Evolutionary conservation across 2,797 vertebrate species (phyloP).

Genomic region (Novumbra hubbsi): DNA sequence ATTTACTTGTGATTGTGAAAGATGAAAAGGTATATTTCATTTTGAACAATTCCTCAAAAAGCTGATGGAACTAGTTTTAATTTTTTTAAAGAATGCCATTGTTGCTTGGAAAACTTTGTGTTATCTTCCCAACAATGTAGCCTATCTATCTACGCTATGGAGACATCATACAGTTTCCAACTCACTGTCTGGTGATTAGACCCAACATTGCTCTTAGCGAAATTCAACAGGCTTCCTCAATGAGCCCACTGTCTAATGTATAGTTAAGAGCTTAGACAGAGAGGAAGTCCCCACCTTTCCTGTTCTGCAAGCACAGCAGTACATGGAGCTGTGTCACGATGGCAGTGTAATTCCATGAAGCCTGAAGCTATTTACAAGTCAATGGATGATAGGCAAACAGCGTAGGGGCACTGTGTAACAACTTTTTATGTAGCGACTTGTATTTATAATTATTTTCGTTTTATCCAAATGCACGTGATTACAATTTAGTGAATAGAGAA

Average conservation of each 20-base stretch:
- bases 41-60: too few species aligned
- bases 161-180: conserved; percentile 16
- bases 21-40: too few species aligned
- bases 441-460: background rate
- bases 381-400: background rate
- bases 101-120: too few species aligned
- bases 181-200: conserved; percentile 14
- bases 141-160: background rate
- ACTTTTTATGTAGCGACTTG: background rate
- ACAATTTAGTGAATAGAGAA: background rate
- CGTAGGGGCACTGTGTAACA: background rate
- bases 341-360: background rate
- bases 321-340: conserved; percentile 9
- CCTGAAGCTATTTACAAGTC: background rate
- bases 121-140: too few species aligned
- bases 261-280: conserved; percentile 31
- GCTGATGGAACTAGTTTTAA: too few species aligned
- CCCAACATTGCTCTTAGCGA: conserved; percentile 3
- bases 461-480: background rate
- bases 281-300: conserved; percentile 69
- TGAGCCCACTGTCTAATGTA: background rate
- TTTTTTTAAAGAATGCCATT: too few species aligned
- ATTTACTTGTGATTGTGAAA: too few species aligned
- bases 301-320: conserved; percentile 47
- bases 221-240: conserved; percentile 16